Evolutionary conservation across 2,888 invertebrate genomes (phyloP).

Genomic region (Tromatobia lineatoria): DNA sequence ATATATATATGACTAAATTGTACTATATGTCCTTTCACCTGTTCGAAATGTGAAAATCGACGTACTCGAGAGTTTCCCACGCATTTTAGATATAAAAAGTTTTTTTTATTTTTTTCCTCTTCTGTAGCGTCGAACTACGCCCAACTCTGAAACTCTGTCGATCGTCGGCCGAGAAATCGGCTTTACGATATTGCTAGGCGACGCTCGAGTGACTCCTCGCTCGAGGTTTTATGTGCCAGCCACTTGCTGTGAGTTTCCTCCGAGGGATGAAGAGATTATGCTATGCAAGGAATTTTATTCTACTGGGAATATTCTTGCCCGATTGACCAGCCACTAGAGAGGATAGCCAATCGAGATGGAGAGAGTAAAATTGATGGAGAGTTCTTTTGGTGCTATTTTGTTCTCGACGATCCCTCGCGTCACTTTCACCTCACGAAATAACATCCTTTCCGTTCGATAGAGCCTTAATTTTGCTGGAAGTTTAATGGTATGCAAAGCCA

Average conservation of each 20-base stretch:
- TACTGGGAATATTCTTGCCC: slow-evolving; percentile 41
- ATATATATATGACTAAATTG: background rate
- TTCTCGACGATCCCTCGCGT: background rate
- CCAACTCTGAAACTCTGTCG: slow-evolving; percentile 19
- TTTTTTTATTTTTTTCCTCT: slow-evolving; percentile 34
- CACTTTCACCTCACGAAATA: slow-evolving; percentile 41
- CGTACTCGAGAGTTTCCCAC: slow-evolving; percentile 13
- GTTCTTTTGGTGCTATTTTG: background rate
- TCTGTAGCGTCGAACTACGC: slow-evolving; percentile 35
- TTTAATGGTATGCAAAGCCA: slow-evolving; percentile 74
- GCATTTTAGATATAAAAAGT: slow-evolving; percentile 36
- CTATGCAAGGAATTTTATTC: slow-evolving; percentile 37
- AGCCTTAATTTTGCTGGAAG: slow-evolving; percentile 63
- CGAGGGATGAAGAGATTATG: slow-evolving; percentile 43
- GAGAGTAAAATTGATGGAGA: slow-evolving; percentile 12
- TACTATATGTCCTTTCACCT: slow-evolving; percentile 17
- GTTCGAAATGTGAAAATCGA: slow-evolving; percentile 20
- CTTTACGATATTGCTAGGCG: slow-evolving; percentile 74
- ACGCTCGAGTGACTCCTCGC: slow-evolving; percentile 23
- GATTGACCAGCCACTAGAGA: slow-evolving; percentile 28
- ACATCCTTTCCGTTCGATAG: slow-evolving; percentile 60
- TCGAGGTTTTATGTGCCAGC: slow-evolving; percentile 15
- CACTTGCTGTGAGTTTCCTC: slow-evolving; percentile 15
- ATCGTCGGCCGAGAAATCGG: slow-evolving; percentile 71
- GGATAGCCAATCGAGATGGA: background rate